These are phyloP conservation scores for Cephalopterus ornatus DNA, from an alignment of 2,113 vertebrate genomes.

Conservation along the genomic window DNA sequence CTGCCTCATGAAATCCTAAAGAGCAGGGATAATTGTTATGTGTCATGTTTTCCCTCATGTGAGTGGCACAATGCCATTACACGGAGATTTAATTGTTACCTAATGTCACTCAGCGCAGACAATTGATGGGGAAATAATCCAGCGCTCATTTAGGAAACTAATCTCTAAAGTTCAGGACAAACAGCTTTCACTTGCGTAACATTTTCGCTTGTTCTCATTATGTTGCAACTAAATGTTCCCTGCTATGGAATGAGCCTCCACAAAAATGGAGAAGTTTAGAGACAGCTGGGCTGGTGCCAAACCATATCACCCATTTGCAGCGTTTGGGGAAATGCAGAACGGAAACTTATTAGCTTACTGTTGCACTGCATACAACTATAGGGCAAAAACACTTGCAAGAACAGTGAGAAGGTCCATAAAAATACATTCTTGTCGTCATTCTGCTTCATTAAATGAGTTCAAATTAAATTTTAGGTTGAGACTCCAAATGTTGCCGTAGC, in stretches of 20 bases:
- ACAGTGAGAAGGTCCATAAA: constrained; percentile 44
- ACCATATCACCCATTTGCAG: constrained; percentile 62
- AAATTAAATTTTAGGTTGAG: neutral
- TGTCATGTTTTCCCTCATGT: constrained; percentile 16
- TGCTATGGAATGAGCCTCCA: constrained; percentile 60
- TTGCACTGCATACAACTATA: neutral
- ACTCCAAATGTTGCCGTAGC: neutral
- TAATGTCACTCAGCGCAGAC: constrained; percentile 48
- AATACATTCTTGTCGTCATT: neutral
- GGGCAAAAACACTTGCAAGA: neutral
- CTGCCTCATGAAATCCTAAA: neutral
- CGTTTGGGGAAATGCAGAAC: constrained; percentile 40
- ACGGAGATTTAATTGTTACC: constrained; percentile 49
- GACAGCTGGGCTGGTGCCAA: constrained; percentile 47
- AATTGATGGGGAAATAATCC: constrained; percentile 63
- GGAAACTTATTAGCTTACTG: constrained; percentile 44
- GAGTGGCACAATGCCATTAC: neutral
- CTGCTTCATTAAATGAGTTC: neutral
- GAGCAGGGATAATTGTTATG: neutral
- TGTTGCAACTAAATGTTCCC: constrained; percentile 66
- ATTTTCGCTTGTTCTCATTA: constrained; percentile 39
- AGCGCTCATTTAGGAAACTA: constrained; percentile 69
- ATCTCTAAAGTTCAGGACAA: constrained; percentile 65
- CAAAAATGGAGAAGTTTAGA: constrained; percentile 67
- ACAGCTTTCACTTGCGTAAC: constrained; percentile 64